Base-by-base conservation (phyloP, 2,113 vertebrate species). In the Leucosticte australis region DNA sequence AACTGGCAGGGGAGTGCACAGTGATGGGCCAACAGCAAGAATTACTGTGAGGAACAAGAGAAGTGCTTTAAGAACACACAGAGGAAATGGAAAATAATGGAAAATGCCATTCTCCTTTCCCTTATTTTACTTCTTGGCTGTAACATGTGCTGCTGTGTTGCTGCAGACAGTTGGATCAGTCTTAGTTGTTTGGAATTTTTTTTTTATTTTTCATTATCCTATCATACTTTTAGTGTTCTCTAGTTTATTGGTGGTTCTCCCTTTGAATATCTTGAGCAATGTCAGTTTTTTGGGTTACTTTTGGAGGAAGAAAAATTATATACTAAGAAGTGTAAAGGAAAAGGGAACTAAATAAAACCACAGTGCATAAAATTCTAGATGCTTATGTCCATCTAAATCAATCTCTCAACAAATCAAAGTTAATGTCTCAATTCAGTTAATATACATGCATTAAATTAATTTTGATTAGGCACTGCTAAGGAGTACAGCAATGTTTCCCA, bases 221-320 rank as follows among this genome's bases (percentile, higher is more conserved):
- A 46, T 67, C 17, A 63, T 30, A 6, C 18, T 90, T 77, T 62
- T 44, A 57, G 11, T 11, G 41, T 74, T 77, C 13, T 41, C 46
- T 53, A 17, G 6, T 42, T 84, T 67, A 31, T 81, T 77, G 12
- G 7, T 81, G 13, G 5, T 44, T 82, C 42, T 81, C 35, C 15
- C 44, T 71, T 82, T 55, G 9, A 89, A 46, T 75, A 67, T 39
- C 13, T 35, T 52, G 33, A 74, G 8, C 18, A 87, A 63, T 28
- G 62, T 31, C 9, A 82, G 37, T 35, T 65, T 22, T 42, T 63
- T 41, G 22, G 4, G 2, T 1, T 73, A 53, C 59, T 68, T 62
- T 62, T 42, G 1, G 53, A 33, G 13, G 15, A 19, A 73, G 33
- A 60, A 78, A 79, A 69, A 8, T 0, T 0, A 2, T 46, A 11